Evolutionary conservation across 2,888 invertebrate genomes (phyloP), one percentile per base, ranked within the genome.

Genomic region (Malacosoma neustria): DNA sequence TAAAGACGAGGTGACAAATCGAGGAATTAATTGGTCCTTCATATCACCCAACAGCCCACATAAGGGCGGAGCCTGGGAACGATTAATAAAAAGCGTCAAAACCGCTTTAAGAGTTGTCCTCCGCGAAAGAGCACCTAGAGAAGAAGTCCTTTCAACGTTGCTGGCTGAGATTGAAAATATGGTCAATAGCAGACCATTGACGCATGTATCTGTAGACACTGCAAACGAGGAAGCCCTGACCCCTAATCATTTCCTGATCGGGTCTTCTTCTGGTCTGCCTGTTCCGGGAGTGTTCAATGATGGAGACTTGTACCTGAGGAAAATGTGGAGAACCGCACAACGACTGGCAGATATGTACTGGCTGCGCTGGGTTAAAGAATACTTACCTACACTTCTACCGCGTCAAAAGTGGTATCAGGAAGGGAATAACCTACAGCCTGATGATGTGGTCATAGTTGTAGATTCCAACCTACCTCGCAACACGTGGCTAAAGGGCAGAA

Each of bases 171-270:
- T 45, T 0, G 45, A 49, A 29, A 32, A 38, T 9, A 43, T 41
- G 3, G 33, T 49, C 1, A 46, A 48, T 29, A 38, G 44, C 5
- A 38, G 48, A 3, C 45, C 47, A 1, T 14, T 48, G 9, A 40
- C 36, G 3, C 39, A 49, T 29, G 44, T 49, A 1, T 34, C 43
- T 0, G 38, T 42, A 0, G 41, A 40, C 6, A 36, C 39, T 1
- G 31, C 22, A 3, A 29, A 11, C n/a, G 3, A 14, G 1, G 43
- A 45, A 11, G 14, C 45, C 1, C 9, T 44, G 7, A 47, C 47
- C 1, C 53, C 54, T 1, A 60, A 60, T 34, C 54, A 60, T 41
- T 54, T 60, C 35, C 36, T 57, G 1, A 3, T 48, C 1, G 50
- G 46, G 1, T 32, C 45, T 3, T 43, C 48, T 2, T 42, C 50